Conservation (phyloP, 2,888 invertebrate genomes). For the Apamea anceps region DNA sequence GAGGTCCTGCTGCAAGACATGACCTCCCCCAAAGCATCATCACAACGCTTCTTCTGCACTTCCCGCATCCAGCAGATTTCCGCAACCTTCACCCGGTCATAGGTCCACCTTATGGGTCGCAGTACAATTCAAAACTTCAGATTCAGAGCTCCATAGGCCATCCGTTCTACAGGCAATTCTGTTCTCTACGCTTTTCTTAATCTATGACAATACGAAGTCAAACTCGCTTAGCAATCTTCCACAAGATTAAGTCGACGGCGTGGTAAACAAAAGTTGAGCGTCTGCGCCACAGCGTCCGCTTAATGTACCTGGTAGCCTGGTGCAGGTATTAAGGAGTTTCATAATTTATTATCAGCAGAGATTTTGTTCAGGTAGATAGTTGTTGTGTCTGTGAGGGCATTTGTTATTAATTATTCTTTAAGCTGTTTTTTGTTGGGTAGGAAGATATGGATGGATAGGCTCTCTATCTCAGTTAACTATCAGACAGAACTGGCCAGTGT, state of each 20-base stretch:
- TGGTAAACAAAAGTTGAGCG: constrained; percentile 71
- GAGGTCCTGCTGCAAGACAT: not conserved
- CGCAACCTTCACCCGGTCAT: not conserved
- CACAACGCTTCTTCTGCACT: no score
- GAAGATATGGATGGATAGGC: not conserved
- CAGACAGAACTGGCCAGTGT: not conserved
- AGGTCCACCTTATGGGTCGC: no score
- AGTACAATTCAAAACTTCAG: no score
- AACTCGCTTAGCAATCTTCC: constrained; percentile 70
- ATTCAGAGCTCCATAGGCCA: not conserved
- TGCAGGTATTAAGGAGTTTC: constrained; percentile 51
- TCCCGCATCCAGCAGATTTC: not conserved
- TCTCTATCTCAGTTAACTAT: not conserved
- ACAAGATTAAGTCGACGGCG: constrained; percentile 70
- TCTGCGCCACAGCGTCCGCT: constrained; percentile 29
- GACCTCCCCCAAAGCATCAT: not conserved
- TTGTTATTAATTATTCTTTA: constrained; percentile 23
- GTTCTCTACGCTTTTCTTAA: constrained; percentile 4
- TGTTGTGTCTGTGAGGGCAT: constrained; percentile 3
- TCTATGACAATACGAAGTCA: constrained; percentile 47
- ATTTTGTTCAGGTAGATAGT: constrained; percentile 25
- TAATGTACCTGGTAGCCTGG: constrained; percentile 52
- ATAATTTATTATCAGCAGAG: constrained; percentile 57
- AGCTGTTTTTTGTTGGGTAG: not conserved
- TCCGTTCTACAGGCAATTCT: constrained; percentile 1